phyloP scores from a whole-genome alignment of 2,797 vertebrate species.

The Sandelia bainsii region DNA sequence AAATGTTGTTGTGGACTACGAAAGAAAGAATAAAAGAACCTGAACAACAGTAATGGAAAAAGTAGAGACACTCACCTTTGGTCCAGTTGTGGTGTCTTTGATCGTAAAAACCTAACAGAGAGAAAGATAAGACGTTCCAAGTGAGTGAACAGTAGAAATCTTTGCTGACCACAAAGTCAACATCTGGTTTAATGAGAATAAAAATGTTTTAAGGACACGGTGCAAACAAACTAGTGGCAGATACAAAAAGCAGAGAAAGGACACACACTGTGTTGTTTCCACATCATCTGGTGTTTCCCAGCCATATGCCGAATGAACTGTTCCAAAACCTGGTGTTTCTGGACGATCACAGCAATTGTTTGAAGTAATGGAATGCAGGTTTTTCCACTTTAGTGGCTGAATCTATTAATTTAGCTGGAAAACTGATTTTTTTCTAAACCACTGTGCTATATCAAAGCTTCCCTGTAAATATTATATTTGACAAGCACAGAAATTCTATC shows the following conservation, averaged over 20 bases:
- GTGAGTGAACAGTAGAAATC: constrained; percentile 18
- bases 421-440: too few species aligned
- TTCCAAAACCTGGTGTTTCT: not conserved
- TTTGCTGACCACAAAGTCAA: not conserved
- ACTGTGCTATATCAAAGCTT: not conserved
- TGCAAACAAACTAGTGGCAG: not conserved
- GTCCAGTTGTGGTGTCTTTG: constrained; percentile 30
- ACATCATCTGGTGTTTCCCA: constrained; percentile 18
- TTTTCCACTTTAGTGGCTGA: constrained; percentile 5
- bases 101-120: constrained; percentile 50
- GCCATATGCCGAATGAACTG: not conserved
- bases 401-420: constrained; percentile 1
- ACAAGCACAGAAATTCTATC: constrained; percentile 6
- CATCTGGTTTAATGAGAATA: constrained; percentile 12
- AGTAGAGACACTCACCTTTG: constrained; percentile 52
- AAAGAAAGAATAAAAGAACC: not conserved
- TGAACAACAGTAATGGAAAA: not conserved
- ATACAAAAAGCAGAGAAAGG: not conserved
- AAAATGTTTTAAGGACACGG: not conserved
- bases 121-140: constrained; percentile 39
- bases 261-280: constrained; percentile 12
- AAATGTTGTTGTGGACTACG: not conserved
- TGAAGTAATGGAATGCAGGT: not conserved
- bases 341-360: not conserved
- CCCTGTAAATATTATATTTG: not conserved